These are phyloP conservation scores for Anhinga anhinga DNA, from an alignment of 2,113 vertebrate species.

Conservation along the genomic window DNA sequence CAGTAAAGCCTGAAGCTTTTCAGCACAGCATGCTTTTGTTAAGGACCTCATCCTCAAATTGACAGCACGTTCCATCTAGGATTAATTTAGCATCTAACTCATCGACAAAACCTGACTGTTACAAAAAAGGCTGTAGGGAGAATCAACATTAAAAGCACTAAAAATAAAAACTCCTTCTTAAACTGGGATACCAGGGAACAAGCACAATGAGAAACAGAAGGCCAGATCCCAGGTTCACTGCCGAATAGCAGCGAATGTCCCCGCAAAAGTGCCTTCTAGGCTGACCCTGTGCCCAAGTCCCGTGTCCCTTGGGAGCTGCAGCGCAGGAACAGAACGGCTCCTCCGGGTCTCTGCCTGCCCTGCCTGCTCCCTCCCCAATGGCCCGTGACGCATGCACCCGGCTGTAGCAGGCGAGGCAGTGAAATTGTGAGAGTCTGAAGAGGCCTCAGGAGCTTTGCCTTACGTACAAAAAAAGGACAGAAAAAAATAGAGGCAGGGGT, in stretches of 20 bases:
- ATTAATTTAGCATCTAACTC: neutral
- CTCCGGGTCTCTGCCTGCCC: neutral
- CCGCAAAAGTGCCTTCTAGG: neutral
- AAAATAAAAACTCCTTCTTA: neutral
- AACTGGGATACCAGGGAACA: neutral
- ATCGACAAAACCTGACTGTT: neutral
- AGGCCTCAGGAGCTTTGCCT: neutral
- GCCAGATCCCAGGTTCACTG: neutral
- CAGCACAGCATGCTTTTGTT: neutral
- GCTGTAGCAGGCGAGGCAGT: neutral
- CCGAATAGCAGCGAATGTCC: neutral
- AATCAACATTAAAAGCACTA: neutral
- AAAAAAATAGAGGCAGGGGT: conserved; percentile 1
- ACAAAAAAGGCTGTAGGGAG: neutral
- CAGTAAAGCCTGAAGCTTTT: neutral
- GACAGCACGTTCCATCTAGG: neutral
- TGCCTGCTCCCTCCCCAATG: neutral
- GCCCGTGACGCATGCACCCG: neutral
- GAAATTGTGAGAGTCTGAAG: neutral
- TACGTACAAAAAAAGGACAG: neutral
- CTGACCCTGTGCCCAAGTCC: neutral
- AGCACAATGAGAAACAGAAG: neutral
- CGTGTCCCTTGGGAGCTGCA: neutral
- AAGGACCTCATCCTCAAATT: neutral
- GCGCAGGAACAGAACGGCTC: neutral